Percentiles rank a stretch among this genome's conserved stretches.
Conservation (phyloP, 2,113 vertebrate genomes). For the Deroptyus accipitrinus region DNA sequence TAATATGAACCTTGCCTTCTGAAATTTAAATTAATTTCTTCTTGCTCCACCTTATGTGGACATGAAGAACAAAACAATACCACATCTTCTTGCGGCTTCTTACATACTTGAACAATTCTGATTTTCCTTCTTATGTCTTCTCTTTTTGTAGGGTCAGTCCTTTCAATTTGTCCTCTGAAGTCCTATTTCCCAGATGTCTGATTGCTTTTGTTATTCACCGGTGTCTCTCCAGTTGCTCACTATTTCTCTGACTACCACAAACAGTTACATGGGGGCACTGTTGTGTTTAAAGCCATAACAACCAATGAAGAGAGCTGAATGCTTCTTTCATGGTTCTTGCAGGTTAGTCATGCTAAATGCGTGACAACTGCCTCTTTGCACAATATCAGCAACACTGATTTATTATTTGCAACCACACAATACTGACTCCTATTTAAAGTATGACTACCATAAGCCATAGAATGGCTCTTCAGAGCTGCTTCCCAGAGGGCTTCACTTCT, state of each 20-base stretch:
- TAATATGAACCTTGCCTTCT: neutral
- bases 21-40: neutral
- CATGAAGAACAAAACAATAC: neutral
- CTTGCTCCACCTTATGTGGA: neutral
- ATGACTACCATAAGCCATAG: accelerated
- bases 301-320: neutral
- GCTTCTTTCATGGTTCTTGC: neutral
- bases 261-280: neutral
- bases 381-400: neutral
- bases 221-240: neutral
- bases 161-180: neutral
- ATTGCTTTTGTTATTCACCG: neutral
- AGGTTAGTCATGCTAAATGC: neutral
- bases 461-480: neutral
- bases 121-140: neutral
- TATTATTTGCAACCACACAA: neutral
- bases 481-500: neutral
- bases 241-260: neutral
- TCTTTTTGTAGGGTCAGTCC: neutral
- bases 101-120: neutral
- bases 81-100: neutral
- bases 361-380: neutral
- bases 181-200: neutral
- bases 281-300: neutral
- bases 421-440: neutral